Evolutionary conservation across 2,113 vertebrate genomes (phyloP).

Genomic region (Origma solitaria): DNA sequence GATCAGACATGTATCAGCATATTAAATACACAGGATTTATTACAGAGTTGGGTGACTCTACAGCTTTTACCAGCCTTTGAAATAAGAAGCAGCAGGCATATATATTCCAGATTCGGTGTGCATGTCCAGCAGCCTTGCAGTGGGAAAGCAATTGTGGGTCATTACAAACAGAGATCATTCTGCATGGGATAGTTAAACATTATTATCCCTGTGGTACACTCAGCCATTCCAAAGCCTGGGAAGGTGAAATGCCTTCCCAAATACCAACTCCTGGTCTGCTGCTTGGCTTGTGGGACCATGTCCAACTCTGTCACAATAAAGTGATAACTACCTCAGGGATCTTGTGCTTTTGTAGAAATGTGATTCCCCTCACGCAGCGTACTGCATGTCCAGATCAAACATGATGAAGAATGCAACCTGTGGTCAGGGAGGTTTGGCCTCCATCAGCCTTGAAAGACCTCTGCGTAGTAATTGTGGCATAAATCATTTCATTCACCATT

Average conservation of each 20-base stretch:
- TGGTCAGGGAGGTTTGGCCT: slow-evolving; percentile 25
- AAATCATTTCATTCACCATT: slow-evolving; percentile 23
- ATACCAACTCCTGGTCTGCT: background rate
- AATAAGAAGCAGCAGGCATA: background rate
- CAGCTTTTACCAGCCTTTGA: background rate
- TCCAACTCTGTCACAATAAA: background rate
- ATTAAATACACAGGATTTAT: background rate
- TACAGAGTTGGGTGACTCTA: background rate
- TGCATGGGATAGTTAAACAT: background rate
- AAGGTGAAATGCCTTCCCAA: background rate
- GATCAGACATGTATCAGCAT: background rate
- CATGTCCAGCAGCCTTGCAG: background rate
- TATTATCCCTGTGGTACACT: background rate
- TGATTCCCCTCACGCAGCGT: background rate
- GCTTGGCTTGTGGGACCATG: background rate
- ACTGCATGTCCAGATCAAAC: slow-evolving; percentile 35
- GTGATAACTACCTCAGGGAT: background rate
- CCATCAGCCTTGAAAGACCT: background rate
- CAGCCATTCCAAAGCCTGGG: background rate
- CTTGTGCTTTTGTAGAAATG: slow-evolving; percentile 10
- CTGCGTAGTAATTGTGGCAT: background rate
- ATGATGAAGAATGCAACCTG: background rate
- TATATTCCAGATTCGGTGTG: background rate
- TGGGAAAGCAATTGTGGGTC: background rate
- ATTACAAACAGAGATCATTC: background rate